Evolutionary conservation across 2,888 invertebrate genomes (phyloP).

Genomic region (Limnephilus marmoratus): DNA sequence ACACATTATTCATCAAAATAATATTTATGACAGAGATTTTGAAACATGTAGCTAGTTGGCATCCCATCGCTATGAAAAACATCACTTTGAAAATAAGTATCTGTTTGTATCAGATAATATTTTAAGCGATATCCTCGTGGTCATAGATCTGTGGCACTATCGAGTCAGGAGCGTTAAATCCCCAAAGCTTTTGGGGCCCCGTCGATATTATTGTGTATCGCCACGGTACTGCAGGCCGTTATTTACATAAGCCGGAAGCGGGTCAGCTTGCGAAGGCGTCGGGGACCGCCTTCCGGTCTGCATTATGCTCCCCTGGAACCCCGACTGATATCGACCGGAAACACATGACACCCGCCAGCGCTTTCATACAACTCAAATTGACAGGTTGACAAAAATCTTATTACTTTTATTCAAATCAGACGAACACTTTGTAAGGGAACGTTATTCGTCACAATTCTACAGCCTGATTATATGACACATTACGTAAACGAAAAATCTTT

Average conservation of each 20-base stretch:
- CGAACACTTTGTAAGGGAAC: neutral
- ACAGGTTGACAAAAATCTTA: neutral
- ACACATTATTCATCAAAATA: no score
- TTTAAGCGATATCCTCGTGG: neutral
- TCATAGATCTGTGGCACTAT: neutral
- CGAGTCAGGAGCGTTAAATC: neutral
- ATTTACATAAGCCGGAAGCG: slow-evolving; percentile 53
- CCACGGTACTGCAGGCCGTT: slow-evolving; percentile 37
- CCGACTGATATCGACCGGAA: neutral
- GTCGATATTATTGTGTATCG: slow-evolving; percentile 34
- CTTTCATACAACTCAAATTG: neutral
- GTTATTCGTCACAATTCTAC: neutral
- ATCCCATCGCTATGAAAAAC: no score
- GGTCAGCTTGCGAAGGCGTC: slow-evolving; percentile 45
- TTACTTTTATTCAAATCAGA: slow-evolving; percentile 2
- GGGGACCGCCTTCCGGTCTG: slow-evolving; percentile 7
- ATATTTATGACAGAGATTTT: no score
- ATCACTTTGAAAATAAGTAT: neutral
- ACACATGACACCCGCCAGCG: neutral
- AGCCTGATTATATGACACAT: neutral
- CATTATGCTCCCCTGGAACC: slow-evolving; percentile 12
- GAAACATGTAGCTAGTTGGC: no score
- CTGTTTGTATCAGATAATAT: neutral
- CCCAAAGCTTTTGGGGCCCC: neutral
- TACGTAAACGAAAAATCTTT: neutral